Evolutionary conservation across 2,888 invertebrate genomes (phyloP), one percentile per base, ranked within the genome.

Genomic region (Antheraea yamamai): DNA sequence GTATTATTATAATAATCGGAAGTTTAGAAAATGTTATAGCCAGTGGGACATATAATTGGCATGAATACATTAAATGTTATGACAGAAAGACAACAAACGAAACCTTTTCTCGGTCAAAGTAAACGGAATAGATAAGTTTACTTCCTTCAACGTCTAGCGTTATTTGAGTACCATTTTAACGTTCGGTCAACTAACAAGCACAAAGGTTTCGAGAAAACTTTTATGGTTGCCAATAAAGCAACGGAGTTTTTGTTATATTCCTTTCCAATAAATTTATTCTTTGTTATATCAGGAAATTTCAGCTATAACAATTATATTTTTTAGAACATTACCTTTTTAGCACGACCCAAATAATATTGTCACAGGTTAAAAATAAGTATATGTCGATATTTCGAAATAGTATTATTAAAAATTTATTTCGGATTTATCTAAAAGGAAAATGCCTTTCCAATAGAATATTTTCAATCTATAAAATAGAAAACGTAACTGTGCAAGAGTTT

Each of bases 401-500:
- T 52, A 52, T 52, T 10, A 52, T 52, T 12, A 52, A 52, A 52
- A 52, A 52, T 2, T 16, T 4, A 16, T 20, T 20, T 58, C 58
- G 1, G 16, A 58, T 20, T n/a, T 18, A 58, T 20, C n/a, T 14
- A 58, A 58, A 58, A 20, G 10, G 7, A n/a, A 58, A 8, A 23
- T 23, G 23, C 4, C n/a, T 55, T 55, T 7, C 20, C 6, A 55
- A 7, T n/a, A 61, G 23, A 8, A 10, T 61, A 23, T 10, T 61
- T 61, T 23, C 12, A 8, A 8, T 23, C n/a, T 23, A 23, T 61
- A 23, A 79, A 81, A 81, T 83, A 79, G 82, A 79, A 79, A 82
- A 84, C 81, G 86, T 85, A 84, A 85, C 81, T 86, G 78, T 78
- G 78, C 81, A 82, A 81, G 83, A 86, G 85, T 83, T 85, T 87